Evolutionary conservation across 2,888 invertebrate species (phyloP).

Genomic region (Lingula anatina): DNA sequence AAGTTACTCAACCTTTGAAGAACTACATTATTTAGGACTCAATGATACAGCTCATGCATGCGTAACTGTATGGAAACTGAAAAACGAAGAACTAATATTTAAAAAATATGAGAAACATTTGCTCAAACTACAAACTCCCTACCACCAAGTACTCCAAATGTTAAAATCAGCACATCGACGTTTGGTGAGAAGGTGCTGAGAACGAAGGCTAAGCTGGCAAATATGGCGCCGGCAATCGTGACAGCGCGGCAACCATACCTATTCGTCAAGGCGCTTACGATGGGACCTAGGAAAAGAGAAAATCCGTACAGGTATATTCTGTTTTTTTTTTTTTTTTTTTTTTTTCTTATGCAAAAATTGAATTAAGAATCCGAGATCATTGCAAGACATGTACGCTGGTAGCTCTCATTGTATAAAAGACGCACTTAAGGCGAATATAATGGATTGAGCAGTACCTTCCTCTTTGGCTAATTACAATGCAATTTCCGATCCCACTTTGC

Average conservation of each 20-base stretch:
- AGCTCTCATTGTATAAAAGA: too few relatives aligned
- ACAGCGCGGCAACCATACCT: slow-evolving; percentile 87
- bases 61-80: too few relatives aligned
- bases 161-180: slow-evolving; percentile 73
- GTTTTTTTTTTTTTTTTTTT: neutral
- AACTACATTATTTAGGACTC: too few relatives aligned
- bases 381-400: too few relatives aligned
- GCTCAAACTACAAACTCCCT: slow-evolving; percentile 27
- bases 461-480: too few relatives aligned
- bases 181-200: slow-evolving; percentile 73
- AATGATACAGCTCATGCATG: too few relatives aligned
- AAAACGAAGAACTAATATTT: too few relatives aligned
- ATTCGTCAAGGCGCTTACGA: slow-evolving; percentile 90
- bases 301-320: too few relatives aligned
- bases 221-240: slow-evolving; percentile 74
- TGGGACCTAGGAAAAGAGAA: slow-evolving; percentile 68
- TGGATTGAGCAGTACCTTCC: too few relatives aligned
- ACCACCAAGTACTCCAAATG: slow-evolving; percentile 85
- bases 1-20: too few relatives aligned
- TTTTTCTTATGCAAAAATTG: neutral
- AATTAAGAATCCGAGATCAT: neutral
- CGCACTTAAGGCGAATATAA: too few relatives aligned
- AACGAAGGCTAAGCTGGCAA: slow-evolving; percentile 68
- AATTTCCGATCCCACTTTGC: too few relatives aligned
- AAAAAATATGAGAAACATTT: neutral